These are phyloP conservation scores for Neoarius graeffei DNA, from an alignment of 2,113 vertebrate genomes.

Conservation along the genomic window DNA sequence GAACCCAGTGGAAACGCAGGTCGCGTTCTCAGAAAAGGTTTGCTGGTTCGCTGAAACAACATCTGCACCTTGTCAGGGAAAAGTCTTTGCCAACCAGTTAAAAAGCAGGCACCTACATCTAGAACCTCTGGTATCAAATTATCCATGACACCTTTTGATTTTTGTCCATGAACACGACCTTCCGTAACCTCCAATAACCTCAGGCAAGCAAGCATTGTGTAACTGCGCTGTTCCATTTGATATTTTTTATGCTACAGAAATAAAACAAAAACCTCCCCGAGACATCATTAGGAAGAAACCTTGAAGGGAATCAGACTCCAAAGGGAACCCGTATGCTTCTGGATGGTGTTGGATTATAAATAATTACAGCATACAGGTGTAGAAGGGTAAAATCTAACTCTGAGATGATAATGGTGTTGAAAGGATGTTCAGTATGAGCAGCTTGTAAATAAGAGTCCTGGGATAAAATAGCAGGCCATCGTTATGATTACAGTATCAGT, in stretches of 20 bases:
- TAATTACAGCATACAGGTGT: not conserved
- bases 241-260: too few relatives aligned
- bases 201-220: not conserved
- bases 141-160: not conserved
- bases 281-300: not conserved
- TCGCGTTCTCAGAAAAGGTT: not conserved
- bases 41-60: not conserved
- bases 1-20: not conserved
- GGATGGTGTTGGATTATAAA: not conserved
- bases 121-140: not conserved
- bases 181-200: conserved; percentile 21
- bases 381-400: not conserved
- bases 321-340: not conserved
- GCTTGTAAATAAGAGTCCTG: not conserved
- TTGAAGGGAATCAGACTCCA: not conserved
- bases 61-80: not conserved
- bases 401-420: not conserved
- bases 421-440: not conserved
- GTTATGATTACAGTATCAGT: not conserved
- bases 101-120: not conserved
- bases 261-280: too few relatives aligned
- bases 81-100: not conserved
- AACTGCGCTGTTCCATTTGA: not conserved
- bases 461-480: not conserved
- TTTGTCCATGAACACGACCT: not conserved